These are phyloP conservation scores for Chloroclysta siterata DNA, from an alignment of 2,888 invertebrate species.

Conservation along the genomic window DNA sequence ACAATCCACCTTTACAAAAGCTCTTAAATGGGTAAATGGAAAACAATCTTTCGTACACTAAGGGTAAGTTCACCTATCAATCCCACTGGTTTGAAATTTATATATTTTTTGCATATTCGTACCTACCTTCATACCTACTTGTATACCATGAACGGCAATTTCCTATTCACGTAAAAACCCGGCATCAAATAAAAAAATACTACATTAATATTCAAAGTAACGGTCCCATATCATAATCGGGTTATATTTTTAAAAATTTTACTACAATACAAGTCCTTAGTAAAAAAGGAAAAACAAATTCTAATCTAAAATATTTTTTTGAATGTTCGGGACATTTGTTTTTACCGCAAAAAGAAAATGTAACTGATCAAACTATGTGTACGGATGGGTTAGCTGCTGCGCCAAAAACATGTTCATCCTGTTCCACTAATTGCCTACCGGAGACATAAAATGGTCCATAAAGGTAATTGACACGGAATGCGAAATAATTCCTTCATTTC, in stretches of 20 bases:
- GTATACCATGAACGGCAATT: too few species aligned
- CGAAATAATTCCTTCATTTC: slow-evolving; percentile 9
- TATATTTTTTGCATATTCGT: too few species aligned
- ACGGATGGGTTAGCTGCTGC: background rate
- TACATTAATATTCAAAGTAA: too few species aligned
- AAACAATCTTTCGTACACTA: background rate
- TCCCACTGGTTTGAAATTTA: too few species aligned
- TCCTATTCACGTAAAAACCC: too few species aligned
- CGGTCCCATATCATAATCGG: too few species aligned
- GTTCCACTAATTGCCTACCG: slow-evolving; percentile 5
- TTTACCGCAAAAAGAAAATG: background rate
- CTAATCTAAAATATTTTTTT: background rate
- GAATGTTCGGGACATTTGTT: background rate
- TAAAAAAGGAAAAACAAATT: too few species aligned
- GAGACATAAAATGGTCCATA: slow-evolving; percentile 18
- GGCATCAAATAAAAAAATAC: too few species aligned
- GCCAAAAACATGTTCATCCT: slow-evolving; percentile 8
- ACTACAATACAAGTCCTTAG: too few species aligned
- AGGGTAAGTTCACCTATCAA: too few species aligned
- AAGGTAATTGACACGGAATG: slow-evolving; percentile 22
- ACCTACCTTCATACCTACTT: too few species aligned
- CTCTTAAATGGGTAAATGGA: background rate
- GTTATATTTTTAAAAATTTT: too few species aligned
- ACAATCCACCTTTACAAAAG: slow-evolving; percentile 16
- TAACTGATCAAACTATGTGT: background rate